A percentile compares a stretch with the other conserved stretches of the same genome.
Evolutionary conservation across 2,797 vertebrate genomes (phyloP).

Genomic region (Anableps anableps): DNA sequence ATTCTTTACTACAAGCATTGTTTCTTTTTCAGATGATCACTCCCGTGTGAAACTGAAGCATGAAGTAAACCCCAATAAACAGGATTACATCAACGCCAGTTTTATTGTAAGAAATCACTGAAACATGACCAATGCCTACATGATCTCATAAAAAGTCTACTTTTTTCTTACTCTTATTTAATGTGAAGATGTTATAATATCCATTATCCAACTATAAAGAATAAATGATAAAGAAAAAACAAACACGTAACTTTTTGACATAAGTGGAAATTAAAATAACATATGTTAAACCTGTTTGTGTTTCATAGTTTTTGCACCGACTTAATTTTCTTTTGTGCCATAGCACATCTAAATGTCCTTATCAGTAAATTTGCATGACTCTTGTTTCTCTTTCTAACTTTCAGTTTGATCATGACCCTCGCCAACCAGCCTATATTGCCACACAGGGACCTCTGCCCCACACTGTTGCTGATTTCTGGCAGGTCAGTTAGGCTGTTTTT

Average conservation of each 20-base stretch:
- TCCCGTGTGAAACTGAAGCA: constrained; percentile 93
- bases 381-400: constrained; percentile 3
- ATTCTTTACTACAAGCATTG: not conserved
- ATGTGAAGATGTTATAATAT: not conserved
- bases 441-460: constrained; percentile 95
- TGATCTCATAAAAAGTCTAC: not conserved
- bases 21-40: constrained; percentile 88
- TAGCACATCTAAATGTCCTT: not conserved
- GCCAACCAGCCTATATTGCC: constrained; percentile 95
- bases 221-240: not conserved
- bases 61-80: constrained; percentile 87
- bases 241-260: not conserved
- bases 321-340: not conserved
- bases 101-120: constrained; percentile 85
- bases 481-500: constrained; percentile 79
- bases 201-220: not conserved
- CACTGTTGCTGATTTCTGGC: constrained; percentile 98
- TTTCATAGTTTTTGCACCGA: not conserved
- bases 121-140: not conserved
- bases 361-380: not conserved
- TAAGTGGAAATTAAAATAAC: not conserved
- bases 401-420: constrained; percentile 96
- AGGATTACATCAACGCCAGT: constrained; percentile 97
- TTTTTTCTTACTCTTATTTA: not conserved
- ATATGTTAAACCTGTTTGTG: not conserved